phyloP scores from a whole-genome alignment of 2,888 invertebrate species.

The Pardosa pseudoannulata region DNA sequence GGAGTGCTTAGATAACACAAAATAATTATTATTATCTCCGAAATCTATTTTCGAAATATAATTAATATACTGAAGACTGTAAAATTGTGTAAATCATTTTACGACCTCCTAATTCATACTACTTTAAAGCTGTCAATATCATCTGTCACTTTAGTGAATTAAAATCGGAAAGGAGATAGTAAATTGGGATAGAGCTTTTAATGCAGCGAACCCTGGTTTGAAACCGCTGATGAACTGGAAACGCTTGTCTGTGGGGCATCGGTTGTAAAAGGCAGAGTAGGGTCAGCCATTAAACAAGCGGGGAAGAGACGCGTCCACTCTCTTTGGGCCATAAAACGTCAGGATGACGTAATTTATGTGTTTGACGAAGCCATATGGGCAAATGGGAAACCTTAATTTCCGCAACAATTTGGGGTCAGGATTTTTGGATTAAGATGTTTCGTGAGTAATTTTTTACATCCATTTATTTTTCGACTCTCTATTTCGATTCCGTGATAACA shows the following conservation, averaged over 20 bases:
- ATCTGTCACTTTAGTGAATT: neutral
- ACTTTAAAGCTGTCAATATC: no score
- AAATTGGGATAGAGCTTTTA: neutral
- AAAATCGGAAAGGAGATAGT: neutral
- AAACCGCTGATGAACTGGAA: neutral
- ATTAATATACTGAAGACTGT: no score
- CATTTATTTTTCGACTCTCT: no score
- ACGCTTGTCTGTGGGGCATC: neutral
- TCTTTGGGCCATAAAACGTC: neutral
- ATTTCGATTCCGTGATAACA: no score
- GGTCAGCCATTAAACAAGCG: conserved; percentile 1
- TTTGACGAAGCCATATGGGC: neutral
- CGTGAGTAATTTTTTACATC: no score
- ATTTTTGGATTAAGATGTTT: conserved; percentile 2
- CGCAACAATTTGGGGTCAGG: conserved; percentile 9
- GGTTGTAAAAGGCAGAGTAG: conserved; percentile 5
- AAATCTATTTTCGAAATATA: no score
- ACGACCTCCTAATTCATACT: no score
- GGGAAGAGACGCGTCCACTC: conserved; percentile 1
- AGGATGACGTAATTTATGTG: conserved; percentile 6
- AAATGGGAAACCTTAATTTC: conserved; percentile 12
- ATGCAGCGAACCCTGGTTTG: neutral
- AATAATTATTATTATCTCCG: no score
- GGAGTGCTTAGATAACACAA: no score
- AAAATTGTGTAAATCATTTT: no score